Evolutionary conservation across 2,113 vertebrate genomes (phyloP).

Genomic region (Macroglossus sobrinus): DNA sequence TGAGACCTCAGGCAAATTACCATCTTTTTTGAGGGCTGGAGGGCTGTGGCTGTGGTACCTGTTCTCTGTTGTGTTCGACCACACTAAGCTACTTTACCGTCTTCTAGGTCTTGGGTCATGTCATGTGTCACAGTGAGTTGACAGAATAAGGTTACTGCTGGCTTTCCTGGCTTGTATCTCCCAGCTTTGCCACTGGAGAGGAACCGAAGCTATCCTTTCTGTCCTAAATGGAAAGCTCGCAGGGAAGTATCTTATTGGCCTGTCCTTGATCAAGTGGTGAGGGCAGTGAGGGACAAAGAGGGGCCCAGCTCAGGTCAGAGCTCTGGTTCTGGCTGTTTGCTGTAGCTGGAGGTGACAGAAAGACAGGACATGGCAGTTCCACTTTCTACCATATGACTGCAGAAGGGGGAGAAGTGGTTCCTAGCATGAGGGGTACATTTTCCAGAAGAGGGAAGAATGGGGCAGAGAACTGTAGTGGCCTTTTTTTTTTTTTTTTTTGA

Average conservation of each 20-base stretch:
- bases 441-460: background rate
- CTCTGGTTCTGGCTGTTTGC: background rate
- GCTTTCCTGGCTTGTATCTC: background rate
- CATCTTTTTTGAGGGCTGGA: background rate
- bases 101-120: background rate
- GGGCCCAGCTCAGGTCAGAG: background rate
- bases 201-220: background rate
- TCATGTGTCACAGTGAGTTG: fast-evolving
- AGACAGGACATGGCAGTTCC: background rate
- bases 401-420: background rate
- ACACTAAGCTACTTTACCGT: background rate
- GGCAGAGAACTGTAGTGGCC: background rate
- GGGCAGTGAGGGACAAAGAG: fast-evolving
- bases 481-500: too few relatives aligned
- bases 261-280: background rate
- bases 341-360: background rate
- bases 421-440: background rate
- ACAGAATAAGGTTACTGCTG: background rate
- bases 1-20: background rate
- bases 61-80: background rate
- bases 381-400: background rate
- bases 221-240: background rate
- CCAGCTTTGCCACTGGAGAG: background rate
- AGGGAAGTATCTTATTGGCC: background rate
- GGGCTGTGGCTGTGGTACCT: background rate